These are phyloP conservation scores for Acomys russatus DNA, from an alignment of 2,797 vertebrate genomes.

Conservation along the genomic window DNA sequence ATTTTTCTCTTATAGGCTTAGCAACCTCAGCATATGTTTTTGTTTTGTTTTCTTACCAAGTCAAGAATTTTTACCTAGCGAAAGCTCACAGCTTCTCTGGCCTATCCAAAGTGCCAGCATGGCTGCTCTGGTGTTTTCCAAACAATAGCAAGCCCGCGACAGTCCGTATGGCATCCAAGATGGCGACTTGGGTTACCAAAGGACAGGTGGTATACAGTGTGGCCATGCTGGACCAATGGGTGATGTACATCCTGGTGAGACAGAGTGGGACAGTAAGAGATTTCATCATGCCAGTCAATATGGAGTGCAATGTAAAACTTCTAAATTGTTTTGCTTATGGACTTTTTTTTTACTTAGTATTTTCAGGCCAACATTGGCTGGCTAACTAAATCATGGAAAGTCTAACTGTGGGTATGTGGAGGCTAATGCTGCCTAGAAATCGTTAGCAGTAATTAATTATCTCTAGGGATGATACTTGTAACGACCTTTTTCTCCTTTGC, in stretches of 20 bases:
- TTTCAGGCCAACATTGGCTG: neutral
- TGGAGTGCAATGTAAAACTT: neutral
- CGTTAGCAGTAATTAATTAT: neutral
- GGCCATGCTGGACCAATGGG: no score
- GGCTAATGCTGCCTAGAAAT: neutral
- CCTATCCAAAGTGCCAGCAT: neutral
- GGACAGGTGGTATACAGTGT: neutral
- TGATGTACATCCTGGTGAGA: neutral
- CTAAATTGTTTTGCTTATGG: neutral
- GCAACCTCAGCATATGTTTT: neutral
- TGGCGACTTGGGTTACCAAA: no score
- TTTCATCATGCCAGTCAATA: neutral
- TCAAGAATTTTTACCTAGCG: neutral
- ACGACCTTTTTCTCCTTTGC: neutral
- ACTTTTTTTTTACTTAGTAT: neutral
- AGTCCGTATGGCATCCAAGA: neutral
- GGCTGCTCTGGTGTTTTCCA: neutral
- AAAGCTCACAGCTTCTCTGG: neutral
- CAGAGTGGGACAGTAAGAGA: neutral
- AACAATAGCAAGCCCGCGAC: no score
- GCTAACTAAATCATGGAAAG: neutral
- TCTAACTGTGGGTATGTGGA: no score
- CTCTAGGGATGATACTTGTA: neutral
- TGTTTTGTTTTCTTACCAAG: neutral
- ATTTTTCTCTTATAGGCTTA: neutral